These are phyloP conservation scores for Hirtodrosophila alboralis DNA, from an alignment of 2,888 invertebrate species.

Conservation along the genomic window DNA sequence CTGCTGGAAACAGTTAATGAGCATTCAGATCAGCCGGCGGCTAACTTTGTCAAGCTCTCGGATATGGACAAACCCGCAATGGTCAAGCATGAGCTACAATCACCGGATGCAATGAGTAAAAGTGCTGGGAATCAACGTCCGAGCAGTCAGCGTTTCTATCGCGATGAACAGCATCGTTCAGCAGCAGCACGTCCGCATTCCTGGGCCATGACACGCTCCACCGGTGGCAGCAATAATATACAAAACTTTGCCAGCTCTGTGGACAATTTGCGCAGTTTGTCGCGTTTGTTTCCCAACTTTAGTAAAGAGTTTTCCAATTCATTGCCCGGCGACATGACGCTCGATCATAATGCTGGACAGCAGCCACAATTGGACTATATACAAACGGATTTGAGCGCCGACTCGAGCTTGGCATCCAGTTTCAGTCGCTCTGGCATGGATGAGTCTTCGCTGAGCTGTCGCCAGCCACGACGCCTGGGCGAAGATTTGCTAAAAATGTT, in stretches of 20 bases:
- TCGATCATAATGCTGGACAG: slow-evolving; percentile 67
- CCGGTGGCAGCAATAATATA: slow-evolving; percentile 83
- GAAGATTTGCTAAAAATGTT: slow-evolving; percentile 96
- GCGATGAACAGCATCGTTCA: slow-evolving; percentile 72
- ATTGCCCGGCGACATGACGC: slow-evolving; percentile 82
- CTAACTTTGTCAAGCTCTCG: slow-evolving; percentile 89
- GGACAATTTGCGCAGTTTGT: slow-evolving; percentile 86
- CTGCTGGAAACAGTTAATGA: slow-evolving; percentile 84
- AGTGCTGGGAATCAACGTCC: slow-evolving; percentile 82
- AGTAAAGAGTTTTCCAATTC: slow-evolving; percentile 84
- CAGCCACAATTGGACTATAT: slow-evolving; percentile 83
- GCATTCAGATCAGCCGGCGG: slow-evolving; percentile 69
- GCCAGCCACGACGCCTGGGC: slow-evolving; percentile 89
- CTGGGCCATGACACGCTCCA: slow-evolving; percentile 87
- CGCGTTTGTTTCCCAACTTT: slow-evolving; percentile 87
- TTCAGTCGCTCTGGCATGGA: slow-evolving; percentile 86
- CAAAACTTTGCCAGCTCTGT: slow-evolving; percentile 86
- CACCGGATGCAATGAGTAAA: slow-evolving; percentile 82
- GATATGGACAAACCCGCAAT: slow-evolving; percentile 91
- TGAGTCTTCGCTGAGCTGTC: slow-evolving; percentile 84
- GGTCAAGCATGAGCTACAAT: slow-evolving; percentile 84
- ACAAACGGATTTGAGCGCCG: slow-evolving; percentile 85
- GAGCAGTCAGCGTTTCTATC: slow-evolving; percentile 79
- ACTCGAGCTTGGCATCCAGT: slow-evolving; percentile 86
- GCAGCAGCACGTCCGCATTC: slow-evolving; percentile 85